Evolutionary conservation across 1,140 invertebrate species (phyloP).

Genomic region (Papilio helenus): DNA sequence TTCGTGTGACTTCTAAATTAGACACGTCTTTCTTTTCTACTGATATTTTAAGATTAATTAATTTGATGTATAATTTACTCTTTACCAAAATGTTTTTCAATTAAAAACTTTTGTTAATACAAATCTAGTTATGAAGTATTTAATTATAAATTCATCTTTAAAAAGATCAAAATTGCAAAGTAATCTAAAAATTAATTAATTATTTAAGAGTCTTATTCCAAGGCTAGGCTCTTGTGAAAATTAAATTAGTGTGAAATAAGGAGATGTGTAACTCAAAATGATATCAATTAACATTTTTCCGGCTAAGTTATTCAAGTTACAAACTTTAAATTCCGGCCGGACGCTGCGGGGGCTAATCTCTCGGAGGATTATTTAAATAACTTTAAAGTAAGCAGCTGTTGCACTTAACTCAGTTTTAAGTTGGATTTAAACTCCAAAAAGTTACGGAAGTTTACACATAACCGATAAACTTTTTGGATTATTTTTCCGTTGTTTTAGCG

Average conservation of each 20-base stretch:
- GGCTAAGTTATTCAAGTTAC: background rate
- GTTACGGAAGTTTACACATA: background rate
- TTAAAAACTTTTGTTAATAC: no score
- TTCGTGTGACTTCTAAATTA: background rate
- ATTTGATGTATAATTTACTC: no score
- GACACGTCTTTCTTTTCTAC: background rate
- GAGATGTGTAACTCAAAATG: background rate
- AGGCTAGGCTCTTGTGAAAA: no score
- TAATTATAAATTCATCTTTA: no score
- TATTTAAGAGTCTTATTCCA: no score
- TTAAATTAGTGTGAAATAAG: no score
- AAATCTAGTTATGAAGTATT: no score
- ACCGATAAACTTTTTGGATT: background rate
- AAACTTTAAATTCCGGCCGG: background rate
- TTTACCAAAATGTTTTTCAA: no score
- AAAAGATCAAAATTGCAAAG: no score
- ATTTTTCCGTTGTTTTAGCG: background rate
- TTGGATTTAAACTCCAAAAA: constrained; percentile 6
- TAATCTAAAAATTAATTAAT: no score
- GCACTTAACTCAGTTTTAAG: background rate
- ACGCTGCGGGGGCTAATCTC: background rate
- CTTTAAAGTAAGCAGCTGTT: constrained; percentile 19
- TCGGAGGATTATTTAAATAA: constrained; percentile 17
- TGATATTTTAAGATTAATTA: background rate
- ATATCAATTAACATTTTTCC: background rate